These are phyloP conservation scores for Kryptolebias ocellatus DNA, from an alignment of 2,797 vertebrate species.

Conservation along the genomic window DNA sequence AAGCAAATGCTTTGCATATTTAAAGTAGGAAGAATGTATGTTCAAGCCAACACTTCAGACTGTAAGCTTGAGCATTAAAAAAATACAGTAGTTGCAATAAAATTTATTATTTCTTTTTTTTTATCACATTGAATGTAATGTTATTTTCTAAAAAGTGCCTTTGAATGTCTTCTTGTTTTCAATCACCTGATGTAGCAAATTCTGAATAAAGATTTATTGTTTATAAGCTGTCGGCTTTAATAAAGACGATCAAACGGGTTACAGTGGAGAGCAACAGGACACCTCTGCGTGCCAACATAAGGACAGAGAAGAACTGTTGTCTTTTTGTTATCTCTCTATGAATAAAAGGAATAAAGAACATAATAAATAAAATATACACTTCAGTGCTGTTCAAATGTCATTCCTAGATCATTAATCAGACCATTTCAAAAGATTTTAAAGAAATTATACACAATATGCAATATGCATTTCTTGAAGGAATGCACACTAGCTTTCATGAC, in stretches of 20 bases:
- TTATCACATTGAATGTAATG: slow-evolving; percentile 33
- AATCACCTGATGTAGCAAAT: slow-evolving; percentile 9
- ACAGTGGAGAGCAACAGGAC: too few species aligned
- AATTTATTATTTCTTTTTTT: not conserved
- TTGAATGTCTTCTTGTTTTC: slow-evolving; percentile 14
- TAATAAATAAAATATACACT: too few species aligned
- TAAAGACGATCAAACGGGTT: too few species aligned
- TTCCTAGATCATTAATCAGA: too few species aligned
- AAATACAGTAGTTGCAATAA: slow-evolving; percentile 1
- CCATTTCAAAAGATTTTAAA: too few species aligned
- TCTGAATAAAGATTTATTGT: slow-evolving; percentile 25
- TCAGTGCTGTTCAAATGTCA: too few species aligned
- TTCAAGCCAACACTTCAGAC: not conserved
- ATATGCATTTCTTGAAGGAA: too few species aligned
- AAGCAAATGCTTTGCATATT: not conserved
- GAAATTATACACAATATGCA: too few species aligned
- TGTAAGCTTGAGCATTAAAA: not conserved
- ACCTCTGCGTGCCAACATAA: not conserved
- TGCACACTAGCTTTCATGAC: too few species aligned
- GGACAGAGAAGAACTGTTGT: too few species aligned
- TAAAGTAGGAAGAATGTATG: not conserved
- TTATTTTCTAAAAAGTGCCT: not conserved
- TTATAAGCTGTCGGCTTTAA: not conserved
- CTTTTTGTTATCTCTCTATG: not conserved
- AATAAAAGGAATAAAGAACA: too few species aligned